phyloP scores from a whole-genome alignment of 2,888 invertebrate genomes.

The Mythimna loreyi region DNA sequence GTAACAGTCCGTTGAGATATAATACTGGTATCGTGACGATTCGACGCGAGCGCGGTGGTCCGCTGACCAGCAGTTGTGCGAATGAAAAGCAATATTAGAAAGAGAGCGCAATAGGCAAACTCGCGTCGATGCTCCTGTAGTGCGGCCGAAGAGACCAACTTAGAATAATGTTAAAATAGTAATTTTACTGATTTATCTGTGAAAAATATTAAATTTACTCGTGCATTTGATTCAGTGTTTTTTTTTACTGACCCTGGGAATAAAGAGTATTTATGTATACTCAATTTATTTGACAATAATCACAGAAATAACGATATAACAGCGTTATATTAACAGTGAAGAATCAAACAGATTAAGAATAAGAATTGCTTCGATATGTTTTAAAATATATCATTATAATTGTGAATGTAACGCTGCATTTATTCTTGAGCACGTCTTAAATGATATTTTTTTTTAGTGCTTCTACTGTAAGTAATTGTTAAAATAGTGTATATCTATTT shows the following conservation, averaged over 20 bases:
- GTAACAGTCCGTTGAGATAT: conserved; percentile 48
- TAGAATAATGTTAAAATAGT: conserved; percentile 48
- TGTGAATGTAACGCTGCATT: conserved; percentile 51
- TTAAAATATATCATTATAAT: conserved; percentile 42
- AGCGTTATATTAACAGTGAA: conserved; percentile 48
- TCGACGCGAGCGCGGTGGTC: conserved; percentile 49
- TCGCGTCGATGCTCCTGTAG: conserved; percentile 48
- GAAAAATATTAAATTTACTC: conserved; percentile 43
- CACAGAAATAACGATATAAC: conserved; percentile 48
- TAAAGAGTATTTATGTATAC: conserved; percentile 47
- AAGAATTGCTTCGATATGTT: conserved; percentile 48
- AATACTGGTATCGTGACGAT: conserved; percentile 48
- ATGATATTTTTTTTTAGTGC: conserved; percentile 49
- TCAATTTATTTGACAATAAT: conserved; percentile 49
- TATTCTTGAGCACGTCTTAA: conserved; percentile 46
- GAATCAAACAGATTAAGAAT: conserved; percentile 50
- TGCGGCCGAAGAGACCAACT: conserved; percentile 48
- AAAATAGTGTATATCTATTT: conserved; percentile 45
- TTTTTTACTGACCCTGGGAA: conserved; percentile 45
- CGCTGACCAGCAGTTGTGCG: conserved; percentile 48
- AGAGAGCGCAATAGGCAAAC: conserved; percentile 48
- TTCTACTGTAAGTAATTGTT: conserved; percentile 46
- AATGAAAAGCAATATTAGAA: conserved; percentile 48
- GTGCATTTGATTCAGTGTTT: conserved; percentile 50
- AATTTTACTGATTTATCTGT: conserved; percentile 42